Evolutionary conservation across 2,888 invertebrate species (phyloP), one percentile per base, ranked within the genome.

Genomic region (Calliphora vomitoria): DNA sequence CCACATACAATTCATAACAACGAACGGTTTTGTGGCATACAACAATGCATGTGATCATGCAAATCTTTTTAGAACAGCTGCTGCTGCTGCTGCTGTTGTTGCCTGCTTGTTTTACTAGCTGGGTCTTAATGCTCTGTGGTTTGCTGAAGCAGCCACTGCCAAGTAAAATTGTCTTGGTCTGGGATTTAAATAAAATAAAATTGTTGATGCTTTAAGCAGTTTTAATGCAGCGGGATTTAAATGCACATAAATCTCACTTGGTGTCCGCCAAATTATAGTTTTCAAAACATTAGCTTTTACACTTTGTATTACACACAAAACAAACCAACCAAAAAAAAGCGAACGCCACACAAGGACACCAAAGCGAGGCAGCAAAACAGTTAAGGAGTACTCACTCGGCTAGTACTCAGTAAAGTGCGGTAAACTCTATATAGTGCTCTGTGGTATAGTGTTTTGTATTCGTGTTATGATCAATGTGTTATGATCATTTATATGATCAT

Each of bases 261-360:
- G 93, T 93, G 93, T 93, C 92, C 93, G 93, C 91, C 93, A 93
- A 93, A 93, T 93, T 93, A 93, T 92, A 93, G 90, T 91, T 91
- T 91, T 91, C 92, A 91, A 91, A 93, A 92, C 93, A 93, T 93
- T 93, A 93, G 93, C 91, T 92, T 85, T 85, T 92, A 92, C 93
- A 93, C 92, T 92, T 92, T 92, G 88, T 90, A 89, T 66, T 84
- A 80, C 81, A 83, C 74, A 78, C 50, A 55, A 71, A 68, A 80
- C 15, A 55, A 44, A 44, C 44, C 15, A 68, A 35, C 68, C 18
- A 4, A 68, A 41, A 69, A 83, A 62, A 71, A 8, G 41, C 85
- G 82, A 86, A 82, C 78, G 89, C 89, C 88, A 90, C 89, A 90
- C 88, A 80, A 86, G 88, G 81, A 82, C 83, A 69, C 80, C 66